Evolutionary conservation across 2,888 invertebrate genomes (phyloP).

Genomic region (Hirtodrosophila trivittata): DNA sequence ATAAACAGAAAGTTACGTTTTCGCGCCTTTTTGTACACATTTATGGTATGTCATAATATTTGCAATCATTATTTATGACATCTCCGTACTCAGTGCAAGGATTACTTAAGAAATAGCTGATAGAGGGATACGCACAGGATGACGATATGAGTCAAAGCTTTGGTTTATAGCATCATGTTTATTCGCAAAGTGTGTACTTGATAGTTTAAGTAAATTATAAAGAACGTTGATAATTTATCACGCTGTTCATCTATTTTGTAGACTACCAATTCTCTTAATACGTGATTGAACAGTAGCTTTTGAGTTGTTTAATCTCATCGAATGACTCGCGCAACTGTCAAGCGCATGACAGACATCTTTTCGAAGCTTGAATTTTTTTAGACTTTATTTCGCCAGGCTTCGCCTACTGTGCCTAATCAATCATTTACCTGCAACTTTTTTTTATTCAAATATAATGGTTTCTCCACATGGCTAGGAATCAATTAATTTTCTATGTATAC

Average conservation of each 20-base stretch:
- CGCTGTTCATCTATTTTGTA: too few species aligned
- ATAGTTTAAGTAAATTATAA: too few species aligned
- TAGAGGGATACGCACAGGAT: too few species aligned
- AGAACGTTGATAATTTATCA: too few species aligned
- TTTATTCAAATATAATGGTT: conserved; percentile 57
- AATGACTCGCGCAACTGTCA: conserved; percentile 64
- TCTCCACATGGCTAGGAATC: conserved; percentile 59
- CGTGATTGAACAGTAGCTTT: neutral
- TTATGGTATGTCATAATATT: conserved; percentile 48
- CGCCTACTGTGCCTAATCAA: conserved; percentile 13
- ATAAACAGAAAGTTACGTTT: conserved; percentile 16
- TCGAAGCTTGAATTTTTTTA: conserved; percentile 3
- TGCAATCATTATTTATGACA: conserved; percentile 58
- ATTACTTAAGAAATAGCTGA: conserved; percentile 10
- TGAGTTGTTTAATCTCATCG: conserved; percentile 55
- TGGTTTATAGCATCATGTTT: too few species aligned
- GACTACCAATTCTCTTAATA: too few species aligned
- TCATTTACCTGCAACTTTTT: conserved; percentile 30
- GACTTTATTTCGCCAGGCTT: conserved; percentile 1
- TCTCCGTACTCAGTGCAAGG: conserved; percentile 4
- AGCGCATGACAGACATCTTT: conserved; percentile 11
- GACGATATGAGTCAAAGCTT: too few species aligned
- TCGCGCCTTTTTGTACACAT: conserved; percentile 12
- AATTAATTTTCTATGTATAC: conserved; percentile 66
- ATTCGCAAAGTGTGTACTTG: too few species aligned